Conservation (phyloP, 2,113 vertebrate species). For the Leucopsar rothschildi region DNA sequence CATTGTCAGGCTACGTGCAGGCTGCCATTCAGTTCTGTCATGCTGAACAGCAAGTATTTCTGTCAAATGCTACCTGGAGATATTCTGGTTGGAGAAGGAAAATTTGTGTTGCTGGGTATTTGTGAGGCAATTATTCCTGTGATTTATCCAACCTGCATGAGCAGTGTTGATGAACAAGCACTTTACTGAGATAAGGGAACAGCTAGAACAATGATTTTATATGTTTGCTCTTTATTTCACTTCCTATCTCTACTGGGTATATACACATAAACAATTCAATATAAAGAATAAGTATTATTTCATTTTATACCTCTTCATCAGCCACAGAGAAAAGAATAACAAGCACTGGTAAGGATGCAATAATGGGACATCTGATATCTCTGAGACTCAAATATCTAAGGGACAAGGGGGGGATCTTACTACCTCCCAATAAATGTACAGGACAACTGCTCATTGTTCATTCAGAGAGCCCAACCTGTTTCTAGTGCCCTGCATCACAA, state of each 20-base stretch:
- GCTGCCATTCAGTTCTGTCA: not conserved
- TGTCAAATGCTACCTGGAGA: not conserved
- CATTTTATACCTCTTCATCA: not conserved
- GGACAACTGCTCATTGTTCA: slow-evolving; percentile 4
- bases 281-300: not conserved
- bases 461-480: not conserved
- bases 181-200: not conserved
- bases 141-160: not conserved
- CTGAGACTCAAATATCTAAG: not conserved
- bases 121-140: not conserved
- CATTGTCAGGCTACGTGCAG: not conserved
- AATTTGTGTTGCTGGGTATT: not conserved
- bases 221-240: not conserved
- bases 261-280: not conserved
- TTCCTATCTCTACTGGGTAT: not conserved
- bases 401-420: not conserved
- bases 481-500: not conserved
- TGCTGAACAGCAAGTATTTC: not conserved
- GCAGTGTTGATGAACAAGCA: not conserved
- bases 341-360: not conserved
- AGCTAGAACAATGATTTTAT: not conserved
- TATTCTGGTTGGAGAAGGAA: not conserved
- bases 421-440: not conserved
- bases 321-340: not conserved
- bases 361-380: not conserved